These are phyloP conservation scores for Oriolus oriolus DNA, from an alignment of 2,113 vertebrate genomes.

Conservation along the genomic window DNA sequence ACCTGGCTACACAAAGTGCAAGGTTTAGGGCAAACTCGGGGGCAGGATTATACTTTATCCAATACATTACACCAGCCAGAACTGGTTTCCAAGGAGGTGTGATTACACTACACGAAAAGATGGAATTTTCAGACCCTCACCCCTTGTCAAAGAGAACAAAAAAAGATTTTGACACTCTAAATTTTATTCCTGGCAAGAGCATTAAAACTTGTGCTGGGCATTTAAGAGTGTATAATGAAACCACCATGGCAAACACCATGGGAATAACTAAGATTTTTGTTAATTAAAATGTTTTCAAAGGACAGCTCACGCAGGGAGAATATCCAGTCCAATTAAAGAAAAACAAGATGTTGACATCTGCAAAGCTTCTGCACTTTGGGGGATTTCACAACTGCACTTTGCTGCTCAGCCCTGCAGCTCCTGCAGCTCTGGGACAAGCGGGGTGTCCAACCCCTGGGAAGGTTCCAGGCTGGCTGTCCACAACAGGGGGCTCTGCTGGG, in stretches of 20 bases:
- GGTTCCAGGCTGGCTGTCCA: neutral
- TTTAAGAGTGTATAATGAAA: neutral
- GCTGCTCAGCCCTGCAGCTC: neutral
- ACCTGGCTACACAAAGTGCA: neutral
- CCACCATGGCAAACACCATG: neutral
- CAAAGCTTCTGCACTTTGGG: neutral
- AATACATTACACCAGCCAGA: neutral
- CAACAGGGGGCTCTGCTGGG: neutral
- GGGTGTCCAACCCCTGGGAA: rapidly evolving
- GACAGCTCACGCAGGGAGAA: neutral
- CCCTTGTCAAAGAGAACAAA: neutral
- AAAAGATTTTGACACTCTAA: neutral
- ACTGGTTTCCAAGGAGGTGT: neutral
- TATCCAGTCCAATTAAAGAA: neutral
- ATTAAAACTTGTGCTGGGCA: neutral
- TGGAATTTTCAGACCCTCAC: rapidly evolving
- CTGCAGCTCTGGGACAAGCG: neutral
- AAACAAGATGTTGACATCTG: neutral
- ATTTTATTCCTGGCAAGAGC: neutral
- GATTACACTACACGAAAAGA: rapidly evolving
- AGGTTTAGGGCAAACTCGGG: neutral
- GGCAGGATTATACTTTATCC: neutral
- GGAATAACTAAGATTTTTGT: neutral
- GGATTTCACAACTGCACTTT: neutral
- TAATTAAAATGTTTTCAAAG: neutral